Evolutionary conservation across 2,888 invertebrate genomes (phyloP).

Genomic region (Watsonalla binaria): DNA sequence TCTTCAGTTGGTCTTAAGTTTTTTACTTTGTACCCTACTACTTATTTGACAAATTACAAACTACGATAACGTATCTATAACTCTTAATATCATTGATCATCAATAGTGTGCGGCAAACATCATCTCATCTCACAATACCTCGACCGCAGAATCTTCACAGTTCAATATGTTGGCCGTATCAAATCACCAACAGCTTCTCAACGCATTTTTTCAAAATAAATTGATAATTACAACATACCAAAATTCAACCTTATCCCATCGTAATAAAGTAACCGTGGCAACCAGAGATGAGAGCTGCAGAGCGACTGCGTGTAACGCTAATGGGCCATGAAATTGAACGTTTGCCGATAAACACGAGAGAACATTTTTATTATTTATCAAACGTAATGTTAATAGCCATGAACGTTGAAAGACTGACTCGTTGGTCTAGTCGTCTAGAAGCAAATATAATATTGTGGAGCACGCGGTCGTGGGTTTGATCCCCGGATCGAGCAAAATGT

Average conservation of each 20-base stretch:
- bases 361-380: conserved; percentile 27
- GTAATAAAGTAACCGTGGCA: background rate
- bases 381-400: background rate
- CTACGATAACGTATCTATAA: too few species aligned
- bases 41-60: too few species aligned
- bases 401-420: background rate
- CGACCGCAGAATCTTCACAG: conserved; percentile 21
- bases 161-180: conserved; percentile 29
- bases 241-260: conserved; percentile 11
- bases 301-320: conserved; percentile 50
- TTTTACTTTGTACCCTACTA: too few species aligned
- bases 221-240: conserved; percentile 8
- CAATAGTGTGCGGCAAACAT: too few species aligned
- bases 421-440: too few species aligned
- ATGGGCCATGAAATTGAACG: conserved; percentile 61
- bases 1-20: too few species aligned
- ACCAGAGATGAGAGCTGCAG: conserved; percentile 18
- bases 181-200: conserved; percentile 28
- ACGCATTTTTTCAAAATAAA: conserved; percentile 15
- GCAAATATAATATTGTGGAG: too few species aligned
- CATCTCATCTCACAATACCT: conserved; percentile 11
- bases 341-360: conserved; percentile 43
- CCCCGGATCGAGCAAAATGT: too few species aligned
- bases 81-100: background rate
- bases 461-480: too few species aligned